These are phyloP conservation scores for Thamnophis elegans DNA, from an alignment of 2,797 vertebrate genomes.

Conservation along the genomic window DNA sequence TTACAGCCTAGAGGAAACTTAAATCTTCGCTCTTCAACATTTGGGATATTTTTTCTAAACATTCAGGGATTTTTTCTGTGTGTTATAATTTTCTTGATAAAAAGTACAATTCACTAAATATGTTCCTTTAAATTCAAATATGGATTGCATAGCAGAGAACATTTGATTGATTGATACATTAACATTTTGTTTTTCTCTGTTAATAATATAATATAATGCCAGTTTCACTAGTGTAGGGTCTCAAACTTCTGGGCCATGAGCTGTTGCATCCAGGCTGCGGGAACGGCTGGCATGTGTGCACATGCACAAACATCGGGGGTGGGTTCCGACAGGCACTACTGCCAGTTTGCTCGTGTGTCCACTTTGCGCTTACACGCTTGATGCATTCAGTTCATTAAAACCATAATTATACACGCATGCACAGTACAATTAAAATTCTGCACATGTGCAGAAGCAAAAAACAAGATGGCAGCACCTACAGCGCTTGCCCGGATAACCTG, in stretches of 20 bases:
- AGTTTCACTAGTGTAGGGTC: background rate
- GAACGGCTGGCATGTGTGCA: background rate
- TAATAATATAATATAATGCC: background rate
- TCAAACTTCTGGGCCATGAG: background rate
- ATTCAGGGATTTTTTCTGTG: background rate
- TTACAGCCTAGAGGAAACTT: conserved; percentile 10
- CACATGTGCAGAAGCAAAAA: too few species aligned
- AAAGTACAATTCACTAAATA: conserved; percentile 15
- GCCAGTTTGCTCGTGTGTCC: too few species aligned
- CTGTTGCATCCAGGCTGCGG: background rate
- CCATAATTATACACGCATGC: too few species aligned
- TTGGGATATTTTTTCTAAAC: conserved; percentile 22
- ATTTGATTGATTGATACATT: background rate
- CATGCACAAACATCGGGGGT: background rate
- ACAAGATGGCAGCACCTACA: too few species aligned
- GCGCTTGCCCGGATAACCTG: too few species aligned
- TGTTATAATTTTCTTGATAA: conserved; percentile 35
- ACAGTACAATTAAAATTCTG: too few species aligned
- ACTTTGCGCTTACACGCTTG: too few species aligned
- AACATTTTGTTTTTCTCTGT: background rate
- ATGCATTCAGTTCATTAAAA: too few species aligned
- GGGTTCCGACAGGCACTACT: too few species aligned
- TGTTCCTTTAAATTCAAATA: conserved; percentile 1
- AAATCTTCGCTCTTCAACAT: conserved; percentile 18
- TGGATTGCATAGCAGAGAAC: background rate